phyloP scores from a whole-genome alignment of 1,140 invertebrate genomes.

The Plutomurus gul region DNA sequence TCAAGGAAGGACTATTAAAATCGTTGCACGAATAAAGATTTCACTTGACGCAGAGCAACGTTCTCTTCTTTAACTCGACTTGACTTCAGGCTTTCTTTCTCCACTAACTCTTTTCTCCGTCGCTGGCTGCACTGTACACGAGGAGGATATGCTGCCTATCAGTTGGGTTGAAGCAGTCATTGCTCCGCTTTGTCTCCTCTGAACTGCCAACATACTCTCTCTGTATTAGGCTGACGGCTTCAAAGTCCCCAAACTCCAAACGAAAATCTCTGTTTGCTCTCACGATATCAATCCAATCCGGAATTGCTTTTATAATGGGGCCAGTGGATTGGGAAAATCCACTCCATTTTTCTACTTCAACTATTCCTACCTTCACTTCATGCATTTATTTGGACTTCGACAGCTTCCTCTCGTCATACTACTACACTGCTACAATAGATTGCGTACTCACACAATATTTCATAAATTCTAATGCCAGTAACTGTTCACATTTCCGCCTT shows the following conservation, averaged over 20 bases:
- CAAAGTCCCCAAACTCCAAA: slow-evolving; percentile 31
- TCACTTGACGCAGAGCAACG: neutral
- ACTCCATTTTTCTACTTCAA: slow-evolving; percentile 32
- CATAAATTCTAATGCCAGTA: too few species aligned
- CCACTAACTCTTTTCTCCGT: neutral
- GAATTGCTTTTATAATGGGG: slow-evolving; percentile 33
- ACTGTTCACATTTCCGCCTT: too few species aligned
- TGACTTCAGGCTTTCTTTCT: neutral
- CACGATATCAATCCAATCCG: slow-evolving; percentile 28
- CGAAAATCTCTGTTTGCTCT: slow-evolving; percentile 35
- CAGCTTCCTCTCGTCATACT: neutral
- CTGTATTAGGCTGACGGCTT: slow-evolving; percentile 16
- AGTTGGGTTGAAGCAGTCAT: neutral
- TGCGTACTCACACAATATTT: too few species aligned
- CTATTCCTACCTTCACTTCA: neutral
- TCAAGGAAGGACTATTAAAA: neutral
- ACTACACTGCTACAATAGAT: too few species aligned
- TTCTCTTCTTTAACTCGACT: neutral
- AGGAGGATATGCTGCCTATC: neutral
- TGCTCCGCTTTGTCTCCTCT: too few species aligned
- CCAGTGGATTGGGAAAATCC: neutral
- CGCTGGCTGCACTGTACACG: too few species aligned
- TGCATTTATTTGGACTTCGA: neutral
- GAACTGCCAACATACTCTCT: too few species aligned
- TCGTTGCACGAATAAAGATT: neutral